phyloP scores from a whole-genome alignment of 2,113 vertebrate genomes.

The Glaucomys volans region DNA sequence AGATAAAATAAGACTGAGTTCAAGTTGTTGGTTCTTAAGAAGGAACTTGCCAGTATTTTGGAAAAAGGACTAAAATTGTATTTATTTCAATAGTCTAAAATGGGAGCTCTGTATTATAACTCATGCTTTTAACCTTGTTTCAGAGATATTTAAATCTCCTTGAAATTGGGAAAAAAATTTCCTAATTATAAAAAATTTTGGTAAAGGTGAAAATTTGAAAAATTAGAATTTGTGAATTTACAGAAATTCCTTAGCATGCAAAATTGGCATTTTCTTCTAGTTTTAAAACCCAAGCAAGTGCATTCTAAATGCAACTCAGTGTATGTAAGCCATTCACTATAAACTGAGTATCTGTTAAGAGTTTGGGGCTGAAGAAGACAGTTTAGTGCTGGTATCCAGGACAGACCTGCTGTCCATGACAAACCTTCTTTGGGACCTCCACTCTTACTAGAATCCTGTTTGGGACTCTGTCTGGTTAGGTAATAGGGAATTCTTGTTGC shows the following conservation, averaged over 20 bases:
- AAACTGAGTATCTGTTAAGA: background rate
- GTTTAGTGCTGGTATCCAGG: too few relatives aligned
- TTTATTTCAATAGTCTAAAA: background rate
- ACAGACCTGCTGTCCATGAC: background rate
- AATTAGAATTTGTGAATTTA: constrained; percentile 1
- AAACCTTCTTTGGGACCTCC: background rate
- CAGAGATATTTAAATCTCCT: constrained; percentile 40
- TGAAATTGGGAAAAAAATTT: constrained; percentile 26
- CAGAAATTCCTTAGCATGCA: background rate
- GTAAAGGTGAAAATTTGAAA: background rate
- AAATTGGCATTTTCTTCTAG: background rate
- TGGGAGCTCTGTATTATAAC: background rate
- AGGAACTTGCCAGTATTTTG: background rate
- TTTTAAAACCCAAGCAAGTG: background rate
- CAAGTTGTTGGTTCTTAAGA: background rate
- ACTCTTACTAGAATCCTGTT: too few relatives aligned
- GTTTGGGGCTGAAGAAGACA: background rate
- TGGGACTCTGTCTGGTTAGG: background rate
- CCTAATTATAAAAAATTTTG: background rate
- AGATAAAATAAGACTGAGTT: constrained; percentile 19
- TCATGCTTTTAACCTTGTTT: background rate
- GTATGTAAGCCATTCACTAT: background rate
- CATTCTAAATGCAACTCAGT: background rate
- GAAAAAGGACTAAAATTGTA: background rate
- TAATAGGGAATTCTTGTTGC: background rate